Evolutionary conservation across 64 coral and sea anemone species (phyloP).

Genomic region (Orbicella faveolata): DNA sequence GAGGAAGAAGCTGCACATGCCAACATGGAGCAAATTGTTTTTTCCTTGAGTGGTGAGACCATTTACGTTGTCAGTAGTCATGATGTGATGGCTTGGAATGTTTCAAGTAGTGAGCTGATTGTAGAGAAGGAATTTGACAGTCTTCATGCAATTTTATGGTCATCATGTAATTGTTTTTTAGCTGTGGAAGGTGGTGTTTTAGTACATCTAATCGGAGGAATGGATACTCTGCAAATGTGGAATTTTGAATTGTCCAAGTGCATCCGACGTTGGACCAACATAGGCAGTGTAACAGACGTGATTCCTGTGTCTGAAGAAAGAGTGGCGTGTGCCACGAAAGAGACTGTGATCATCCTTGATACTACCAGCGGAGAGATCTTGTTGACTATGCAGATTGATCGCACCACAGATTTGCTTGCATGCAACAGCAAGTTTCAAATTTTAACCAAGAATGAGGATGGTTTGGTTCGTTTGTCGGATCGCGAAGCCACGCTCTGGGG

Average conservation of each 20-base stretch:
- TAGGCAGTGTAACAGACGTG: background rate
- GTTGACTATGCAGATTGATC: background rate
- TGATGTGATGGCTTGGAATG: background rate
- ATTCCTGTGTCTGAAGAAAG: background rate
- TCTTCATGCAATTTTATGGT: too few species aligned
- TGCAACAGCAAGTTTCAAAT: slow-evolving; percentile 4
- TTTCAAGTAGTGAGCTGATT: background rate
- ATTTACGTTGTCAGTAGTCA: background rate
- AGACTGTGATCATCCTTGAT: background rate
- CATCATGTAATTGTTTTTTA: background rate
- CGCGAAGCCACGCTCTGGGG: background rate
- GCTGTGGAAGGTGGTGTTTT: background rate
- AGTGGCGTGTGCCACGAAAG: background rate
- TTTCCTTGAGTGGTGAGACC: background rate
- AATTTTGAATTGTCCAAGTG: background rate
- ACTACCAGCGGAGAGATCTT: background rate
- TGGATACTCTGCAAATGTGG: background rate
- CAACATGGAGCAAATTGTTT: too few species aligned
- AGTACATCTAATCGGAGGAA: background rate
- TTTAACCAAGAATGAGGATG: too few species aligned
- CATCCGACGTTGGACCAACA: background rate
- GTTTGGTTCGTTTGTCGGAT: background rate
- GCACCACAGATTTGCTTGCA: background rate
- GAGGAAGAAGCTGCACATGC: too few species aligned
- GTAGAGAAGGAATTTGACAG: background rate